A percentile compares a stretch with the other conserved stretches of the same genome.
Conservation (phyloP, 2,797 vertebrate genomes). For the Lacerta bilineata region DNA sequence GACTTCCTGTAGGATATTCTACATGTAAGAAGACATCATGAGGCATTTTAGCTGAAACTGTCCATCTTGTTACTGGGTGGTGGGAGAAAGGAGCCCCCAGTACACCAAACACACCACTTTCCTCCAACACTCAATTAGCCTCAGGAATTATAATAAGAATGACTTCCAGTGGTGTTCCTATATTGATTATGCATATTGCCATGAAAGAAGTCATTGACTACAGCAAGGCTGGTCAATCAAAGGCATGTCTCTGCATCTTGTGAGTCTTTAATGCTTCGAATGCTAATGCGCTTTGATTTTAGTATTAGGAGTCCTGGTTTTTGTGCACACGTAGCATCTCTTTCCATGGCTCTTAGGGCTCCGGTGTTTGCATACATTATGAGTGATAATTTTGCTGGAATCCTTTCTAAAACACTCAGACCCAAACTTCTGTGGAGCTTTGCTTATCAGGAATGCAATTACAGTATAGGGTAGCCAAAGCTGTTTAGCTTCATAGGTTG, state of each 20-base stretch:
- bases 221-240: constrained; percentile 57
- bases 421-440: constrained; percentile 36
- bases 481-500: constrained; percentile 58
- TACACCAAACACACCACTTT: constrained; percentile 6
- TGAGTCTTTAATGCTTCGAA: constrained; percentile 56
- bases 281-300: constrained; percentile 62
- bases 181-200: constrained; percentile 18
- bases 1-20: not conserved
- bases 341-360: constrained; percentile 55
- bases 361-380: constrained; percentile 50
- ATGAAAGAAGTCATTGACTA: constrained; percentile 49
- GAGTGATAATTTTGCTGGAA: constrained; percentile 53
- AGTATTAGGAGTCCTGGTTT: not conserved
- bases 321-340: constrained; percentile 63
- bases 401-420: constrained; percentile 39
- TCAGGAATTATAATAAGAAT: constrained; percentile 46
- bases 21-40: not conserved
- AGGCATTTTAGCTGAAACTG: constrained; percentile 10
- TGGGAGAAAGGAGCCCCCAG: constrained; percentile 38
- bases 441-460: constrained; percentile 31
- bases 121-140: constrained; percentile 44
- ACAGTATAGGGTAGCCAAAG: constrained; percentile 47
- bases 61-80: not conserved
- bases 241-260: constrained; percentile 62
- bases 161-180: constrained; percentile 30